A percentile compares a stretch with the other conserved stretches of the same genome.
These are phyloP conservation scores for Cotesia chilonis DNA, from an alignment of 1,140 invertebrate genomes.

Conservation along the genomic window DNA sequence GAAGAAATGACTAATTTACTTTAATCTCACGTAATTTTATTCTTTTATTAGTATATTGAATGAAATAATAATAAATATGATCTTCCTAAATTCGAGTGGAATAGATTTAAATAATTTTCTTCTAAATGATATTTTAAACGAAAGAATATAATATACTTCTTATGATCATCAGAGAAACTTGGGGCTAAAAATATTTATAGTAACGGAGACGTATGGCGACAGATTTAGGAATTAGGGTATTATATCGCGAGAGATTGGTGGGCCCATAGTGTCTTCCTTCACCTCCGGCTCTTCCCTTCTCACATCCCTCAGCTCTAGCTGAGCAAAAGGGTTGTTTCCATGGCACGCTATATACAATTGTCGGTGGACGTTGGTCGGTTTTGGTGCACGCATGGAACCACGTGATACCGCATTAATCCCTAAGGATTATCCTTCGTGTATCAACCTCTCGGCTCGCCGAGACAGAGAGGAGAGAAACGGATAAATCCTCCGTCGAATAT, in stretches of 20 bases:
- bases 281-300: constrained; percentile 9
- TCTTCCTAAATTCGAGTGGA: too few relatives aligned
- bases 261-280: constrained; percentile 26
- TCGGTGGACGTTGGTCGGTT: constrained; percentile 23
- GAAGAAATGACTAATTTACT: too few relatives aligned
- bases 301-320: constrained; percentile 12
- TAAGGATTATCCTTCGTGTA: constrained; percentile 61
- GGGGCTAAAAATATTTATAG: constrained; percentile 63
- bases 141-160: too few relatives aligned
- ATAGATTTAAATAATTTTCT: too few relatives aligned
- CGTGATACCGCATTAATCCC: constrained; percentile 60
- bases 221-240: constrained; percentile 67
- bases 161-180: constrained; percentile 52
- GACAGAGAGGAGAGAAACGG: constrained; percentile 23
- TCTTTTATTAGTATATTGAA: too few relatives aligned
- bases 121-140: too few relatives aligned
- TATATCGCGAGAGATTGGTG: constrained; percentile 50
- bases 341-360: background rate
- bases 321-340: constrained; percentile 41
- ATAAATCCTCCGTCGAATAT: constrained; percentile 37
- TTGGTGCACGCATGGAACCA: constrained; percentile 42
- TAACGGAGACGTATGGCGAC: constrained; percentile 68
- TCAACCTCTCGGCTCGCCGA: constrained; percentile 39
- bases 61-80: too few relatives aligned
- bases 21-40: too few relatives aligned